Percentiles rank a stretch among this genome's conserved stretches.
Evolutionary conservation across 2,888 invertebrate species (phyloP).

Genomic region (Muschampia plurimacula): DNA sequence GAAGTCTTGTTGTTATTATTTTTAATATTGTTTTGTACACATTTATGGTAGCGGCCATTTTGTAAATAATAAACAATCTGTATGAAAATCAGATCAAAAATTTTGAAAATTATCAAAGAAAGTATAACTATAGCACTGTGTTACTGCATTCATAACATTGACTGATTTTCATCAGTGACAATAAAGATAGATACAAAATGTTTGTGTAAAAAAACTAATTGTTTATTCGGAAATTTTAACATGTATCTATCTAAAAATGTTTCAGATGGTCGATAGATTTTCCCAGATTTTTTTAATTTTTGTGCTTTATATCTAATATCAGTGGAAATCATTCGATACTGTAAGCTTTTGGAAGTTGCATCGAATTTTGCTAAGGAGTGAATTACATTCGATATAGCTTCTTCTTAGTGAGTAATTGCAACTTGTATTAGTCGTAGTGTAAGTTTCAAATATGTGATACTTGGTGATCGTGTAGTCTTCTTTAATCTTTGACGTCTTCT

Average conservation of each 20-base stretch:
- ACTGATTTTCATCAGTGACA: constrained; percentile 10
- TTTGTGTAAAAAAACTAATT: neutral
- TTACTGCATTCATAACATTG: constrained; percentile 8
- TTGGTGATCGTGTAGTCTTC: neutral
- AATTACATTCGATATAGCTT: neutral
- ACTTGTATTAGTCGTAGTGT: neutral
- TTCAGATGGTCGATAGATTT: constrained; percentile 15
- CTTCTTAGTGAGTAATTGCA: neutral
- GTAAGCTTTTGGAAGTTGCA: neutral
- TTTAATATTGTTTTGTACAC: constrained; percentile 13
- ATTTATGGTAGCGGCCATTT: constrained; percentile 32
- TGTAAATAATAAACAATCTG: constrained; percentile 25
- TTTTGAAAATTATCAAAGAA: neutral
- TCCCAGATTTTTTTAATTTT: neutral
- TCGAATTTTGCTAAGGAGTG: neutral
- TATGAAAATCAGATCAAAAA: constrained; percentile 19
- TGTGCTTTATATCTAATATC: neutral
- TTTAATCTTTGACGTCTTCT: too few species aligned
- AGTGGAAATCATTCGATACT: constrained; percentile 9
- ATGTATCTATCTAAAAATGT: neutral
- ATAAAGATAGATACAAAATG: constrained; percentile 7
- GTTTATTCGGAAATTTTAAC: neutral
- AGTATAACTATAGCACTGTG: too few species aligned
- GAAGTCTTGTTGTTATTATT: constrained; percentile 51
- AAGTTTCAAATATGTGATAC: neutral